Base-by-base conservation (phyloP, 2,113 vertebrate species). In the Eptesicus fuscus region DNA sequence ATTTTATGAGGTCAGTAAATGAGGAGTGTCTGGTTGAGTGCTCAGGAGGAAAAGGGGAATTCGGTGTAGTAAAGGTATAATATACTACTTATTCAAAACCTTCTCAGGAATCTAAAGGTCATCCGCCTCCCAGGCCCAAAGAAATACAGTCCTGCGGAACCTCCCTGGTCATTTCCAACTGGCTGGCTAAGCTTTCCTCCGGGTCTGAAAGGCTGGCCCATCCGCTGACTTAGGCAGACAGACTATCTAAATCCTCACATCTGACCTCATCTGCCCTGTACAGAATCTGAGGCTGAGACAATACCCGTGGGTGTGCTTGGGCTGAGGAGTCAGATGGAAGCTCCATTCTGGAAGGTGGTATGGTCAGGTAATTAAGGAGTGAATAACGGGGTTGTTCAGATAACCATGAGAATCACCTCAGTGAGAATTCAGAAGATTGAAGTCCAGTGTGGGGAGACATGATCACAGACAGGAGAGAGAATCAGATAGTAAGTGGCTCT, bases 1-100 rank as follows among this genome's bases (percentile, higher is more conserved):
- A 90, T 96, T 97, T 97, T 97, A 96, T 44, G 85, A 95, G 93
- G 90, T 96, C 85, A 88, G 82, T 97, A 96, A 94, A 96, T 95
- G 94, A 97, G 77, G 86, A 94, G 17, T 95, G 83, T 93, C 84
- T 96, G 86, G 67, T 85, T 92, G 91, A 88, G 63, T 91, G 84
- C 82, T 95, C 95, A 90, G 71, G 77, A 93, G 63, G 51, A 94
- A 91, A 90, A n/a, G 37, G 80, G 67, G 51, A 94, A 92, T 96
- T 65, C 71, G 25, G n/a, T 53, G 6, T 69, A 92, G 63, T 90
- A 77, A 97, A 96, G 51, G 73, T 30, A 70, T 95, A 96, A 94
- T 92, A 95, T 95, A 93, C 80, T 95, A 90, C 94, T 95, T 95
- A 96, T n/a, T 44, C 4, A 2, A 70, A 92, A 92, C 35, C 63